Base-by-base conservation (phyloP, 2,113 vertebrate genomes). In the Argyrosomus japonicus region DNA sequence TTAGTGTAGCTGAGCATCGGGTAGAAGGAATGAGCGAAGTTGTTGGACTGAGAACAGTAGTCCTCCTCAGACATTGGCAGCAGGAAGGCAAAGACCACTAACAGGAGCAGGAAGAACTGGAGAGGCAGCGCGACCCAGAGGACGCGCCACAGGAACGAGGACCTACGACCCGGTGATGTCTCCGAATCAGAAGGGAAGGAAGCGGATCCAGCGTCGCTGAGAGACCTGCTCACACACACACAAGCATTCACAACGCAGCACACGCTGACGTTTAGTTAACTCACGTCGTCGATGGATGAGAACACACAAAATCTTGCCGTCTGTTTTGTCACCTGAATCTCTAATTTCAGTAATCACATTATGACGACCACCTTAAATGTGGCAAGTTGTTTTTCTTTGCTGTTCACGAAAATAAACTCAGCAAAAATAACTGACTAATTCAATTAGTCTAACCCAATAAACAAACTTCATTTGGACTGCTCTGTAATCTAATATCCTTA, bases 1-100 rank as follows among this genome's bases (percentile, higher is more conserved):
- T 99, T 98, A 7, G 95, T 97, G 90, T 99, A 99, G 91, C 97
- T 96, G 74, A 99, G 96, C 97, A 97, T 97, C 21, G 97, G 97
- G 85, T 97, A 97, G 90, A 99, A 97, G 65, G 98, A 99, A 15
- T 96, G 95, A 80, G 97, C 97, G 62, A 99, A 98, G 88, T 97
- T 99, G 94, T 99, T 99, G 88, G 96, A 96, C 75, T 97, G 96
- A 61, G 94, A 82, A 72, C 97, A 99, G 96, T 97, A 97, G 95
- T 98, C 96, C 69, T 97, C 96, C 88, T 97, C 95, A 0, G 96
- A 95, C 94, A 97, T 88, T 0, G 97, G 98, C 75, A 98, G 96
- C 57, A 99, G 95, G 94, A 97, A 98, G 79, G 96, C 93, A 8
- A 97, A 84, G 70, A 96, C 95, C 0, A 99, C 83, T 70, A 99